phyloP scores from a whole-genome alignment of 2,113 vertebrate genomes.

The Oreochromis niloticus region DNA sequence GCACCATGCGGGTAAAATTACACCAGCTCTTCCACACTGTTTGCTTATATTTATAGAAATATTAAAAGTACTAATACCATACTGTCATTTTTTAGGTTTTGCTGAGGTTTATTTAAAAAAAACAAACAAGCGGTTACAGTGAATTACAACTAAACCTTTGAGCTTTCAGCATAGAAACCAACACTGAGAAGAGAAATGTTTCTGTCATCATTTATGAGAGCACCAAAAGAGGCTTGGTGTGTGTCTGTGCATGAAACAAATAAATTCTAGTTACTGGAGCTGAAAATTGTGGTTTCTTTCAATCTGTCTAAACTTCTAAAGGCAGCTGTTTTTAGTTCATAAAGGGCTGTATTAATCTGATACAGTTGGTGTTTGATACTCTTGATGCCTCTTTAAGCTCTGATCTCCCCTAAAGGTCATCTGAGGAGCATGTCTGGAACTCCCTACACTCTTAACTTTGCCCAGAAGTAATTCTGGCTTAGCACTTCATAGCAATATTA shows the following conservation, averaged over 20 bases:
- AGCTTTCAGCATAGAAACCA: background rate
- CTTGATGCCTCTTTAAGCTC: background rate
- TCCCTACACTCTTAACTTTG: background rate
- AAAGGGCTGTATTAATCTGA: constrained; percentile 33
- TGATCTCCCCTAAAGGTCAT: constrained; percentile 12
- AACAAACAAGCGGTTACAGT: background rate
- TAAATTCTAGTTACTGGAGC: constrained; percentile 21
- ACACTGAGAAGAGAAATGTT: background rate
- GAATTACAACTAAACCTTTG: background rate
- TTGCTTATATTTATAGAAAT: constrained; percentile 6
- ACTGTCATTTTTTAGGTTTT: background rate
- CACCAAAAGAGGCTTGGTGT: background rate
- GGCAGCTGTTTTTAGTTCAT: constrained; percentile 20
- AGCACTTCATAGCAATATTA: background rate
- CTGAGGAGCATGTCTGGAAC: background rate
- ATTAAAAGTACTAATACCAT: background rate
- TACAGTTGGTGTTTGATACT: background rate
- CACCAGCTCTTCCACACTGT: background rate
- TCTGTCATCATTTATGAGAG: background rate
- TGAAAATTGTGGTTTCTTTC: background rate
- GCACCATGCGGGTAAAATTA: background rate
- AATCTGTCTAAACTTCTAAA: background rate
- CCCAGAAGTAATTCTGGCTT: background rate
- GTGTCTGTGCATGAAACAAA: background rate
- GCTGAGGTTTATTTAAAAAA: background rate